Evolutionary conservation across 2,113 vertebrate species (phyloP).

Genomic region (Galbula dea): DNA sequence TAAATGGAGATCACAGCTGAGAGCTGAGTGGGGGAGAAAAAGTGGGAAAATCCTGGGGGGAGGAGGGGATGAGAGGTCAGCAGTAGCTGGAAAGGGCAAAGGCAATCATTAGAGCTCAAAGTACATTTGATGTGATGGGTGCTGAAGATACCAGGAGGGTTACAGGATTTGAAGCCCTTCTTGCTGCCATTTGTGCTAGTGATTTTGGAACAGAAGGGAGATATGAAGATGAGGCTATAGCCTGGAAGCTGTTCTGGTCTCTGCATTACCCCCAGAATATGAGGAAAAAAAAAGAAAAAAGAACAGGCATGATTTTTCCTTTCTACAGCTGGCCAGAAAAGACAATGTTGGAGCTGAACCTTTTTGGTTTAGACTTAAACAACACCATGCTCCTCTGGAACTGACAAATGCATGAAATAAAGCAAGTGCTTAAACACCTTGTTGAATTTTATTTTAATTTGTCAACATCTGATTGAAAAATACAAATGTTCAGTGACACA

Average conservation of each 20-base stretch:
- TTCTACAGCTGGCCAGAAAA: background rate
- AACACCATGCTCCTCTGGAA: background rate
- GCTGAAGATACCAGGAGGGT: background rate
- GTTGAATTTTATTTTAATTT: background rate
- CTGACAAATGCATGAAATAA: background rate
- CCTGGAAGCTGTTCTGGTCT: background rate
- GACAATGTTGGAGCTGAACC: background rate
- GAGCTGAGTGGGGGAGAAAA: background rate
- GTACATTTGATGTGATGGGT: background rate
- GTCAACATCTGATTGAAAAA: background rate
- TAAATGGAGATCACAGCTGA: background rate
- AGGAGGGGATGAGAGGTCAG: background rate
- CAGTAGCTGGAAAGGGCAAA: background rate
- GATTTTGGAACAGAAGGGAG: background rate
- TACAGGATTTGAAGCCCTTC: background rate
- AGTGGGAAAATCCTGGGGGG: rapidly evolving
- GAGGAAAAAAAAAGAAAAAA: background rate
- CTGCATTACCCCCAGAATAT: background rate
- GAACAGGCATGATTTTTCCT: background rate
- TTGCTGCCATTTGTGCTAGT: background rate
- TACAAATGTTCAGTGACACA: background rate
- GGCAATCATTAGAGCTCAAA: background rate
- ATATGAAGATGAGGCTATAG: background rate
- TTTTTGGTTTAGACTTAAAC: background rate
- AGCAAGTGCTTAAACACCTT: background rate